Conservation (phyloP, 2,888 invertebrate species). For the Drosophila stalkeri region DNA sequence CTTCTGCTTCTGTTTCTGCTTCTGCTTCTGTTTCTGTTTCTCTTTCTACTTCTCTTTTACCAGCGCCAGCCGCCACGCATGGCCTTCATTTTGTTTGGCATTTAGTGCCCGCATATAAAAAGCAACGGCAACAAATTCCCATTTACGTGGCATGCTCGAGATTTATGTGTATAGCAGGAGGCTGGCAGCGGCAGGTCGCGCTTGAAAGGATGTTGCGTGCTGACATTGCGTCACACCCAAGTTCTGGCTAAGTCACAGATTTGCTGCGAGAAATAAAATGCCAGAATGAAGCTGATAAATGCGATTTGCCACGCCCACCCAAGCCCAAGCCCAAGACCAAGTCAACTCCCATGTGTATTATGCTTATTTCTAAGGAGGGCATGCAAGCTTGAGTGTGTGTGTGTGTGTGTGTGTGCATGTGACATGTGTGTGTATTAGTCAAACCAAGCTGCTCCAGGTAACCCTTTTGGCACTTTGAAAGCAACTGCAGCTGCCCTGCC, state of each 20-base stretch:
- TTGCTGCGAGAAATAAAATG: slow-evolving; percentile 70
- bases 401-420: neutral
- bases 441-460: slow-evolving; percentile 32
- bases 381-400: neutral
- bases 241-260: slow-evolving; percentile 50
- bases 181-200: slow-evolving; percentile 5
- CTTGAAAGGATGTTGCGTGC: slow-evolving; percentile 68
- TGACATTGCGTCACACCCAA: slow-evolving; percentile 52
- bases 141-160: slow-evolving; percentile 68
- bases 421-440: slow-evolving; percentile 3
- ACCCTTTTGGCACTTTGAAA: slow-evolving; percentile 36
- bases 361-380: slow-evolving; percentile 3
- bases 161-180: slow-evolving; percentile 56
- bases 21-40: neutral
- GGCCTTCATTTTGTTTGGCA: slow-evolving; percentile 61
- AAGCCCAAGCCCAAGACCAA: slow-evolving; percentile 26
- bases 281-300: slow-evolving; percentile 79
- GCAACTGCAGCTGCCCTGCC: slow-evolving; percentile 36
- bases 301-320: slow-evolving; percentile 69
- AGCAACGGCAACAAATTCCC: slow-evolving; percentile 70
- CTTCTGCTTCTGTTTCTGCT: neutral
- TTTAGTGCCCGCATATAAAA: slow-evolving; percentile 65
- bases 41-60: neutral
- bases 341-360: slow-evolving; percentile 50
- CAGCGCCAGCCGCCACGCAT: neutral